Percentiles rank a stretch among this genome's conserved stretches.
Evolutionary conservation across 2,113 vertebrate species (phyloP).

Genomic region (Saguinus imperator): DNA sequence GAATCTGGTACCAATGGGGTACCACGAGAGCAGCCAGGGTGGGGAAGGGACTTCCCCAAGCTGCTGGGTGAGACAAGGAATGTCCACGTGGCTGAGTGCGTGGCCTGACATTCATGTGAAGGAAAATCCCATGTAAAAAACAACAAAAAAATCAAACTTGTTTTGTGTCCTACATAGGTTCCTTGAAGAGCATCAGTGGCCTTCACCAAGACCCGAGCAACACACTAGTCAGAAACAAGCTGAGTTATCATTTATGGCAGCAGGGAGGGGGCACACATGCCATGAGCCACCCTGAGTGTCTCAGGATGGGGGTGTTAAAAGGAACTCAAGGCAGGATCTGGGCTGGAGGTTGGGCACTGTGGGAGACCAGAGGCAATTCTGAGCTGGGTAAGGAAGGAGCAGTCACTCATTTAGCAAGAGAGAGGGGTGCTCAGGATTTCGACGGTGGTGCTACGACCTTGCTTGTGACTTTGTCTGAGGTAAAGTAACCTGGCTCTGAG

Average conservation of each 20-base stretch:
- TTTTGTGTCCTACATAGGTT: background rate
- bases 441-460: background rate
- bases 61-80: background rate
- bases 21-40: background rate
- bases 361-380: background rate
- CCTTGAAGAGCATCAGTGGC: background rate
- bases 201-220: background rate
- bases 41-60: background rate
- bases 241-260: no score
- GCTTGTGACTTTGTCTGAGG: background rate
- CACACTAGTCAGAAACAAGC: background rate
- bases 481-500: no score
- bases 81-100: fast-evolving
- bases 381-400: background rate
- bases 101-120: background rate
- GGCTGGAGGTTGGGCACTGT: background rate
- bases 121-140: background rate
- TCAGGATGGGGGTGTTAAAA: background rate
- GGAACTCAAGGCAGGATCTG: background rate
- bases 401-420: background rate
- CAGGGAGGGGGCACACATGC: fast-evolving
- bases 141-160: background rate
- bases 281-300: fast-evolving
- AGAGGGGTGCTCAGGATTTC: background rate
- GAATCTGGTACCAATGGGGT: background rate